Evolutionary conservation across 1,140 invertebrate species (phyloP).

Genomic region (Cyrtorhinus lividipennis): DNA sequence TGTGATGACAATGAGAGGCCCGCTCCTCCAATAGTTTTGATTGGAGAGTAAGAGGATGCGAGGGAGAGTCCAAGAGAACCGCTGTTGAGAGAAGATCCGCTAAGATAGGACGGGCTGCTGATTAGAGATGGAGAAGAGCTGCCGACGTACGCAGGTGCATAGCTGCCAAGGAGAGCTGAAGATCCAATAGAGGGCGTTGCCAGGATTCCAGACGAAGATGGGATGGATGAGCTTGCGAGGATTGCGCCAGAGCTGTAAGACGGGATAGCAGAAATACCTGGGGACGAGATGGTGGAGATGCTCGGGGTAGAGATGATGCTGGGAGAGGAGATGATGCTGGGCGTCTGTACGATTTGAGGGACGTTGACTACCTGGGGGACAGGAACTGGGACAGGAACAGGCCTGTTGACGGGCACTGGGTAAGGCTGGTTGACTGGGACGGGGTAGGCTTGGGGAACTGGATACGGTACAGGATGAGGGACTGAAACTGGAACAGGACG

Average conservation of each 20-base stretch:
- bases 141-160: not conserved
- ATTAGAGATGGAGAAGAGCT: no score
- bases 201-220: not conserved
- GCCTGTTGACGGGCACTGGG: slow-evolving; percentile 18
- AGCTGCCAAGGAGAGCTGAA: not conserved
- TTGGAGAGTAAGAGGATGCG: no score
- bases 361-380: slow-evolving; percentile 16
- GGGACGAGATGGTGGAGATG: no score
- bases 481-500: slow-evolving; percentile 19
- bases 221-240: not conserved
- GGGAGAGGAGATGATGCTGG: not conserved
- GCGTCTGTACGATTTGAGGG: slow-evolving; percentile 5
- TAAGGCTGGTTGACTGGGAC: slow-evolving; percentile 22
- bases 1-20: not conserved
- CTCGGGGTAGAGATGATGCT: no score
- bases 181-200: not conserved
- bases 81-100: not conserved
- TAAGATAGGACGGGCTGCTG: not conserved
- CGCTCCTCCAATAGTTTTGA: not conserved
- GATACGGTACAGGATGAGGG: slow-evolving; percentile 19
- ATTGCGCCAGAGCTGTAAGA: not conserved
- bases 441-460: slow-evolving; percentile 20
- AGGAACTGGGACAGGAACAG: slow-evolving; percentile 21
- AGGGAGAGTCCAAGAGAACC: no score
- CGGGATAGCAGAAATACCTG: no score